These are phyloP conservation scores for Phalera bucephala DNA, from an alignment of 2,888 invertebrate species.

Conservation along the genomic window DNA sequence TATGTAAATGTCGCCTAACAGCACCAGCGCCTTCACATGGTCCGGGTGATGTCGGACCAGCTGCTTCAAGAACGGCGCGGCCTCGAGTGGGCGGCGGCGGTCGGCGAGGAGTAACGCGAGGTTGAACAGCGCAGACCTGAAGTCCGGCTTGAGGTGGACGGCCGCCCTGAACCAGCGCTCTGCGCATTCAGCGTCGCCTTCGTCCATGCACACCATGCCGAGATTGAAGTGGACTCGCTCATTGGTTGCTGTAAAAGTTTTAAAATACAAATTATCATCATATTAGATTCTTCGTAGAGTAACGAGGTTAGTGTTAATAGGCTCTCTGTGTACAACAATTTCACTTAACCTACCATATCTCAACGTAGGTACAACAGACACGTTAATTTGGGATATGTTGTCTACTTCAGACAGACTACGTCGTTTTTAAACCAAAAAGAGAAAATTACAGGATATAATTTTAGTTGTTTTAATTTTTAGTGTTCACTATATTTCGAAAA, in stretches of 20 bases:
- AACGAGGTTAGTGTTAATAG: no score
- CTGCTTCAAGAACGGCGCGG: conserved; percentile 95
- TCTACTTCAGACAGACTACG: no score
- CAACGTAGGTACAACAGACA: no score
- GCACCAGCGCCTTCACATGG: conserved; percentile 96
- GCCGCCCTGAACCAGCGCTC: conserved; percentile 96
- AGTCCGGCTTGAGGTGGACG: conserved; percentile 93
- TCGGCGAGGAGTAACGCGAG: conserved; percentile 95
- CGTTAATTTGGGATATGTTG: no score
- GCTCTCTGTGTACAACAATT: no score
- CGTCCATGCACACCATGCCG: conserved; percentile 98
- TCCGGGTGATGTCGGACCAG: conserved; percentile 95
- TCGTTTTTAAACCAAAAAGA: no score
- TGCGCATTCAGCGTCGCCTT: conserved; percentile 93
- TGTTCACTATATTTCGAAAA: no score
- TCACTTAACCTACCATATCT: no score
- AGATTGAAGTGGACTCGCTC: conserved; percentile 97
- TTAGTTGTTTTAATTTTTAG: no score
- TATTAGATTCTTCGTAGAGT: no score
- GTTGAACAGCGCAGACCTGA: conserved; percentile 97
- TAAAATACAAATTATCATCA: no score
- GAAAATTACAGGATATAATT: no score
- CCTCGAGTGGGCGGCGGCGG: conserved; percentile 93
- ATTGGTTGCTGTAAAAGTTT: conserved; percentile 88
- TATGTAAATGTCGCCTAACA: conserved; percentile 97